Conservation (phyloP, 2,888 invertebrate genomes). For the Alentia gelatinosa region DNA sequence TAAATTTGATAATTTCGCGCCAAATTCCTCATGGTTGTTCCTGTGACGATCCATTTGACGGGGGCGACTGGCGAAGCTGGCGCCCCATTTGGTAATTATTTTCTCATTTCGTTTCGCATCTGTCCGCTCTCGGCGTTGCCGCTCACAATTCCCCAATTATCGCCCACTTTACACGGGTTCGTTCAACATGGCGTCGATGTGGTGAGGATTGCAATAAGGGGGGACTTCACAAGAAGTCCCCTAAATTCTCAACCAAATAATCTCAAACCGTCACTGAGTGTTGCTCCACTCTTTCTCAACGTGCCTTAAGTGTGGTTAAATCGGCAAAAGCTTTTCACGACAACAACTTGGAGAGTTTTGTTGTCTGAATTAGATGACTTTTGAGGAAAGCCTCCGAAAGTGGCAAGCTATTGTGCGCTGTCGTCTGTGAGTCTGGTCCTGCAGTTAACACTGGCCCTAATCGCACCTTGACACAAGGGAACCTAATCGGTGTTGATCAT, state of each 20-base stretch:
- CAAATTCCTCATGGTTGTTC: slow-evolving; percentile 23
- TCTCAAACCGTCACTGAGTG: not conserved
- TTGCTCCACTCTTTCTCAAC: not conserved
- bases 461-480: not conserved
- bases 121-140: not conserved
- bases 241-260: slow-evolving; percentile 37
- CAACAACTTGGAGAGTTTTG: slow-evolving; percentile 6
- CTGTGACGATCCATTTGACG: slow-evolving; percentile 29
- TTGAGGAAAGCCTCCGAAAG: not conserved
- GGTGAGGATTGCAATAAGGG: not conserved
- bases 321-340: not conserved
- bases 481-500: not conserved
- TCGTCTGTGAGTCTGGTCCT: slow-evolving; percentile 19
- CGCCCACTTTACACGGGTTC: slow-evolving; percentile 43
- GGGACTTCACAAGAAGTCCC: not conserved
- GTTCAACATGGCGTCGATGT: slow-evolving; percentile 26
- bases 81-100: slow-evolving; percentile 49
- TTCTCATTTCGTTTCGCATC: slow-evolving; percentile 51
- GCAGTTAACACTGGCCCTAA: not conserved
- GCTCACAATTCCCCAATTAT: slow-evolving; percentile 31
- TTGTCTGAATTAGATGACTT: slow-evolving; percentile 39
- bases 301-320: not conserved
- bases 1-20: slow-evolving; percentile 47
- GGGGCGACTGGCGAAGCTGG: not conserved
- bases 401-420: slow-evolving; percentile 29